Percentiles rank a stretch among this genome's conserved stretches.
These are phyloP conservation scores for Stichodactyla mertensii DNA, from an alignment of 64 coral and sea anemone genomes.

Conservation along the genomic window DNA sequence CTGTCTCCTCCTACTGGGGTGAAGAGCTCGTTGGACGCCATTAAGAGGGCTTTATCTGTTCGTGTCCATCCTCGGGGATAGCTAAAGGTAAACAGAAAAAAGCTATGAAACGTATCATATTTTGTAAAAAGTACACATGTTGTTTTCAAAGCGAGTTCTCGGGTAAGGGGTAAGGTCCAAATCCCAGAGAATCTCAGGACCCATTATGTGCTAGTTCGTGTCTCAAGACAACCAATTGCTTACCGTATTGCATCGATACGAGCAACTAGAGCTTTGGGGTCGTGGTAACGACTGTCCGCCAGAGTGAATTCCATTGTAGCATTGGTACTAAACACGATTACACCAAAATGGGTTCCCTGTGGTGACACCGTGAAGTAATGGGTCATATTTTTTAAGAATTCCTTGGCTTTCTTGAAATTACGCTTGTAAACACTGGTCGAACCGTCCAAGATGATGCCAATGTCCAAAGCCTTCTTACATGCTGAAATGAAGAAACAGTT, in stretches of 20 bases:
- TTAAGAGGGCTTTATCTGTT: slow-evolving; percentile 6
- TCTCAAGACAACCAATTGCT: background rate
- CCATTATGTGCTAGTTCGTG: background rate
- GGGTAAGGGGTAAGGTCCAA: background rate
- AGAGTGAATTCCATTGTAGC: slow-evolving; percentile 22
- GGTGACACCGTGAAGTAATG: slow-evolving; percentile 51
- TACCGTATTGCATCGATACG: background rate
- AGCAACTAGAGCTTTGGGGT: background rate
- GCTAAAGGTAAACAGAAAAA: background rate
- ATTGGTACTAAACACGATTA: slow-evolving; percentile 24
- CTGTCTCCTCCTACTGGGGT: background rate
- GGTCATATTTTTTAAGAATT: slow-evolving; percentile 39
- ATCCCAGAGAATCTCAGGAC: background rate
- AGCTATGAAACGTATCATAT: too few relatives aligned
- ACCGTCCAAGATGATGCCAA: slow-evolving; percentile 54
- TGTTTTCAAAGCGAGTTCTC: background rate
- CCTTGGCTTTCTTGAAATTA: slow-evolving; percentile 35
- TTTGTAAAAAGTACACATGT: background rate
- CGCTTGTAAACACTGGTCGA: slow-evolving; percentile 31
- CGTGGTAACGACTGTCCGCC: slow-evolving; percentile 20
- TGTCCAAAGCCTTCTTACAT: slow-evolving; percentile 48
- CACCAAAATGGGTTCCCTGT: slow-evolving; percentile 56
- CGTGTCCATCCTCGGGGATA: slow-evolving; percentile 13
- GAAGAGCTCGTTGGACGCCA: slow-evolving; percentile 24
- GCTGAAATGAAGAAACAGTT: slow-evolving; percentile 13